phyloP scores from a whole-genome alignment of 2,113 vertebrate species.

The Hydrochoerus hydrochaeris region DNA sequence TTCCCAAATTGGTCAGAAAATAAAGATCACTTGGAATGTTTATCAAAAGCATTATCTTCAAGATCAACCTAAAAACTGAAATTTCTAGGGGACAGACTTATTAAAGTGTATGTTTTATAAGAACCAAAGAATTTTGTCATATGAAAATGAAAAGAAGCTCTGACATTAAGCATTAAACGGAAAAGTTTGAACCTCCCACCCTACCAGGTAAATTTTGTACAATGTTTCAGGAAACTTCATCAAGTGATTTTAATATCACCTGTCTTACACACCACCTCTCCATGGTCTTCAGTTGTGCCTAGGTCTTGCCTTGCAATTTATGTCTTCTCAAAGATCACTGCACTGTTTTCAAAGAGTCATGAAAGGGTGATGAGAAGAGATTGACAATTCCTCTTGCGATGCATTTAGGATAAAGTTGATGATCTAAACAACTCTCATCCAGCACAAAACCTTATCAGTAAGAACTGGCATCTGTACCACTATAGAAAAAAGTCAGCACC shows the following conservation, averaged over 20 bases:
- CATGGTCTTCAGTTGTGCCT: not conserved
- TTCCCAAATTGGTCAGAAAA: not conserved
- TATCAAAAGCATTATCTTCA: not conserved
- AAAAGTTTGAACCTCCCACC: not conserved
- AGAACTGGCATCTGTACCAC: not conserved
- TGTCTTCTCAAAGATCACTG: not conserved
- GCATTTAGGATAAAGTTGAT: not conserved
- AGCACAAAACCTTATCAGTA: not conserved
- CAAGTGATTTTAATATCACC: not conserved
- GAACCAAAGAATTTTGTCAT: not conserved
- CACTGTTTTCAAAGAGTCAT: not conserved
- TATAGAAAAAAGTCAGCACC: not conserved
- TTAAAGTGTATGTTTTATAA: not conserved
- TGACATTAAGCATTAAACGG: not conserved
- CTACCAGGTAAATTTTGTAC: not conserved
- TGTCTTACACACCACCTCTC: not conserved
- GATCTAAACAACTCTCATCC: not conserved
- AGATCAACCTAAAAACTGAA: not conserved
- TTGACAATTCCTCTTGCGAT: not conserved
- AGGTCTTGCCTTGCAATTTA: not conserved
- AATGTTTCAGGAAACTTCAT: not conserved
- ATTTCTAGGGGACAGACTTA: not conserved
- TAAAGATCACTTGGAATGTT: not conserved
- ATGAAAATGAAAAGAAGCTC: not conserved
- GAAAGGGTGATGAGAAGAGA: not conserved